Evolutionary conservation across 2,113 vertebrate species (phyloP).

Genomic region (Raja brachyura): DNA sequence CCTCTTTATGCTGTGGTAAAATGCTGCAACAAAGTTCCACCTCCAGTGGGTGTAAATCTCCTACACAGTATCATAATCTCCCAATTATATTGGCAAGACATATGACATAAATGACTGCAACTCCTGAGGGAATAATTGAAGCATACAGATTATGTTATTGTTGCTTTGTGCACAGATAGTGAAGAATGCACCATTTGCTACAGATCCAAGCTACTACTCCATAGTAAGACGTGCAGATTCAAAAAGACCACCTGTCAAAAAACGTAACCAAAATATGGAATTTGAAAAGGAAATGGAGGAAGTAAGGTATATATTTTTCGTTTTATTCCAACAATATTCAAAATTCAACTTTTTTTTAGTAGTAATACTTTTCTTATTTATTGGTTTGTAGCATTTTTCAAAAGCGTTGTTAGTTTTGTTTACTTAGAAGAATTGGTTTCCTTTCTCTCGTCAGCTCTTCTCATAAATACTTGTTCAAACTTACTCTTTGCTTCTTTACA

Average conservation of each 20-base stretch:
- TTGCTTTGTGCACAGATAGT: constrained; percentile 44
- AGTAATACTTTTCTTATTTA: background rate
- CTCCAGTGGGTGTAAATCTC: background rate
- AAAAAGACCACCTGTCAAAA: background rate
- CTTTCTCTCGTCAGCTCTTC: background rate
- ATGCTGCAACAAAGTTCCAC: background rate
- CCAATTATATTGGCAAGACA: background rate
- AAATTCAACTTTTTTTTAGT: background rate
- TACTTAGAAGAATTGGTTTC: background rate
- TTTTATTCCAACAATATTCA: constrained; percentile 1
- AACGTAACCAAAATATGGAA: constrained; percentile 31
- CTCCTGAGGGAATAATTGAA: background rate
- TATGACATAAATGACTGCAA: background rate
- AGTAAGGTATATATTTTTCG: constrained; percentile 46
- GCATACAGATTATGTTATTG: background rate
- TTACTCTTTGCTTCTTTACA: background rate
- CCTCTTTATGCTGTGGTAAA: background rate
- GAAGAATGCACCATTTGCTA: constrained; percentile 41
- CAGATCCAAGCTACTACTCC: constrained; percentile 14
- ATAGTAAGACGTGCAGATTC: constrained; percentile 35
- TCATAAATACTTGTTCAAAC: background rate
- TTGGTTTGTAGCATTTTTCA: background rate
- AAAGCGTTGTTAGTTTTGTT: background rate
- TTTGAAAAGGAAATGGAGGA: constrained; percentile 43
- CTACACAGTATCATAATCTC: background rate